phyloP scores from a whole-genome alignment of 2,797 vertebrate species.

The Vultur gryphus region DNA sequence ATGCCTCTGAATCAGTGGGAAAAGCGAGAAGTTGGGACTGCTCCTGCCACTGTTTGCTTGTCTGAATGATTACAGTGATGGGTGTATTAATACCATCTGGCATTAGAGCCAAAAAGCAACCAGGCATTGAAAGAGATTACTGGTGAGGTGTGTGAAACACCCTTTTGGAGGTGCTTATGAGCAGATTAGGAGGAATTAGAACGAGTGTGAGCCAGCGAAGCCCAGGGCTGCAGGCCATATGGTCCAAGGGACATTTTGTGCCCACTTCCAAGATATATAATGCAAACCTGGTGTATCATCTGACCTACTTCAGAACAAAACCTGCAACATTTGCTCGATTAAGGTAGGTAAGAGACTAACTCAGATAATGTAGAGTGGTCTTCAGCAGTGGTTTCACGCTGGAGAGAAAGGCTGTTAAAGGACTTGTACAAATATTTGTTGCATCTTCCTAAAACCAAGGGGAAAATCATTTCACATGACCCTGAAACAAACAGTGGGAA shows the following conservation, averaged over 20 bases:
- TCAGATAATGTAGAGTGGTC: neutral
- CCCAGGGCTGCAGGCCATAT: neutral
- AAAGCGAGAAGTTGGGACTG: neutral
- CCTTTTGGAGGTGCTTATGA: neutral
- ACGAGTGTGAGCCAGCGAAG: neutral
- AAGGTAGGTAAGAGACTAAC: neutral
- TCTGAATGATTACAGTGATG: slow-evolving; percentile 13
- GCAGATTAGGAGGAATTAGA: slow-evolving; percentile 22
- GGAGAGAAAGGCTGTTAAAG: neutral
- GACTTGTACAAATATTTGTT: neutral
- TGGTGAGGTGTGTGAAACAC: neutral
- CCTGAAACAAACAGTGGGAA: neutral
- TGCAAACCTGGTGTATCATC: neutral
- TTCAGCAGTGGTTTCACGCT: neutral
- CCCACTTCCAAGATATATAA: neutral
- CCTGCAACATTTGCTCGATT: neutral
- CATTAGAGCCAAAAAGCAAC: neutral
- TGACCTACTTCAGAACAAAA: slow-evolving; percentile 1
- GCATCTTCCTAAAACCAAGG: neutral
- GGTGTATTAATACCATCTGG: slow-evolving; percentile 30
- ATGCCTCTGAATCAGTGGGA: slow-evolving; percentile 5
- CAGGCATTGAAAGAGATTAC: neutral
- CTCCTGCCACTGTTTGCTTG: neutral
- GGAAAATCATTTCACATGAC: neutral
- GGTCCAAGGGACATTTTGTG: neutral